Evolutionary conservation across 2,113 vertebrate species (phyloP).

Genomic region (Calonectris borealis): DNA sequence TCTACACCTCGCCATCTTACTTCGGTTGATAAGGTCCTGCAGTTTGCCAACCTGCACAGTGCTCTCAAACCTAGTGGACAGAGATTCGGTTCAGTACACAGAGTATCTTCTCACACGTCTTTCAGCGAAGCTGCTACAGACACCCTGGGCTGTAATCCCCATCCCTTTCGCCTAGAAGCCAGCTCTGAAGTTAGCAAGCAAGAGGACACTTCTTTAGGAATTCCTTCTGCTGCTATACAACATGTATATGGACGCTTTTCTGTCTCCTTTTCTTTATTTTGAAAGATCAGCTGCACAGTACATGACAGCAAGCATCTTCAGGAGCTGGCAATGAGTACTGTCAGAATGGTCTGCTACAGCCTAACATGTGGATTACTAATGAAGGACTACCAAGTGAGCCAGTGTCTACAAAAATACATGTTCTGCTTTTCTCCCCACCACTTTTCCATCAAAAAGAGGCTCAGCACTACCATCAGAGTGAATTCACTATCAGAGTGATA

Average conservation of each 20-base stretch:
- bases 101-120: neutral
- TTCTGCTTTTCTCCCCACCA: neutral
- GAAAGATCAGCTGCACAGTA: neutral
- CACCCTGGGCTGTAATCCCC: neutral
- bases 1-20: slow-evolving; percentile 94
- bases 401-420: neutral
- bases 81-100: neutral
- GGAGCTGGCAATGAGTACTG: neutral
- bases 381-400: neutral
- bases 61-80: slow-evolving; percentile 86
- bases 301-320: neutral
- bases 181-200: neutral
- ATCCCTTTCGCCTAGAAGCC: neutral
- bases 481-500: neutral
- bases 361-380: rapidly evolving
- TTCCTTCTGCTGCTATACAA: neutral
- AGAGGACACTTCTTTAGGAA: neutral
- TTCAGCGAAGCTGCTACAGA: neutral
- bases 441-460: neutral
- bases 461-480: neutral
- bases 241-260: rapidly evolving
- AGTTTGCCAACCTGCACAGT: slow-evolving; percentile 88
- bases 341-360: neutral
- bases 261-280: neutral
- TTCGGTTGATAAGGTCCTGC: slow-evolving; percentile 93